These are phyloP conservation scores for Otocyon megalotis DNA, from an alignment of 2,113 vertebrate species.

Conservation along the genomic window DNA sequence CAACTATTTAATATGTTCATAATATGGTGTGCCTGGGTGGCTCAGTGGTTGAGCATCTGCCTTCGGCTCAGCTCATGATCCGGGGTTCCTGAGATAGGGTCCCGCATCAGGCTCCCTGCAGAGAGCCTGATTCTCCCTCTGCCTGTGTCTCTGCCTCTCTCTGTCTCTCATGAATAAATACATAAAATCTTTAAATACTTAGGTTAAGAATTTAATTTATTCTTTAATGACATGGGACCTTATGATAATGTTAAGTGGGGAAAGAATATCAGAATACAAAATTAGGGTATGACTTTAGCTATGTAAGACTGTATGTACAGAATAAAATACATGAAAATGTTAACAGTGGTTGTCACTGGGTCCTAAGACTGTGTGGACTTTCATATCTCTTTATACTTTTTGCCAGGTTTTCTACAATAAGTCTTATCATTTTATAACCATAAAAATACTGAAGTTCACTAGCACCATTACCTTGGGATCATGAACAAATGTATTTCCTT, in stretches of 20 bases:
- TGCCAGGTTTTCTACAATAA: conserved; percentile 39
- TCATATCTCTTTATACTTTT: not conserved
- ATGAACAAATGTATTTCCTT: conserved; percentile 97
- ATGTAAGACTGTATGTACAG: not conserved
- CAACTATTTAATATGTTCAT: conserved; percentile 16
- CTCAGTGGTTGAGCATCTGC: too few relatives aligned
- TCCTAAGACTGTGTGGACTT: not conserved
- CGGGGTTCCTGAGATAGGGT: too few relatives aligned
- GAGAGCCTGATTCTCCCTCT: too few relatives aligned
- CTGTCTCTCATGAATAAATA: too few relatives aligned
- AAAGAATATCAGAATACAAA: not conserved
- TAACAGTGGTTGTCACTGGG: not conserved
- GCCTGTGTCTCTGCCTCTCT: too few relatives aligned
- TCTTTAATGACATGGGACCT: not conserved
- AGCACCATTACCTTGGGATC: conserved; percentile 94
- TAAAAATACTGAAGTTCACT: not conserved
- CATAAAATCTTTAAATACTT: not conserved
- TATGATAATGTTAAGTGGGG: not conserved
- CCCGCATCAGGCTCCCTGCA: too few relatives aligned
- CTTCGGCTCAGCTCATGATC: too few relatives aligned
- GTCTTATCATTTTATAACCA: conserved; percentile 29
- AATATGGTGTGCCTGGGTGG: not conserved
- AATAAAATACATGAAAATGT: conserved; percentile 27
- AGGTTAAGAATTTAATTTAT: conserved; percentile 15
- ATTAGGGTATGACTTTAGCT: not conserved